Base-by-base conservation (phyloP, 2,888 invertebrate species). In the Opisthograptis luteolata region DNA sequence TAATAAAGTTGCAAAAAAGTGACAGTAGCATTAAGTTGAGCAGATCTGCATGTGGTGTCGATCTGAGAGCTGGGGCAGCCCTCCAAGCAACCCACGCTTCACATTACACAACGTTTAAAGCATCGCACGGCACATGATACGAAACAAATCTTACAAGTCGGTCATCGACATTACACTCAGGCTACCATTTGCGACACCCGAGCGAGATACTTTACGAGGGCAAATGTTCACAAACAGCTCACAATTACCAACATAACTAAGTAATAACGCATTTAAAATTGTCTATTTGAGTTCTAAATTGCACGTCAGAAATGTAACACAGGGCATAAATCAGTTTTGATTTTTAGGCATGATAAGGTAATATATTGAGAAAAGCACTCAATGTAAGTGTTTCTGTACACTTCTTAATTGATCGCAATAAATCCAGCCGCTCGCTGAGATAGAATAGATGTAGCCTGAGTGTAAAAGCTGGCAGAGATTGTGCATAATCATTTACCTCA, bases 1-100 rank as follows among this genome's bases (percentile, higher is more conserved):
- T 87, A 89, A 88, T 86, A 85, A 78, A 79, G 70, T 84, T 84
- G 87, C 87, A 84, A 85, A 79, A 79, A 70, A 82, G 81, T 81
- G 81, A 81, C 73, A 72, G 79, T 83, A 82, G 81, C 77, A 71
- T 73, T 71, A 62, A 75, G 64, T 85, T 81, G 85, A 84, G 84
- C 84, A 80, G 76, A 67, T 69, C 68, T 49, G 55, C 45, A 25
- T 20, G 43, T 42, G 46, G 32, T 39, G 36, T 49, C 42, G 44
- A 41, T 36, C 39, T 52, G 49, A 32, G 45, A 55, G 50, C 64
- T n/a, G n/a, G n/a, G n/a, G 56, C 54, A 51, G 67, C 70, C 64
- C 61, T 25, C 64, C 58, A 70, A 76, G 72, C 79, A 62, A 68
- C 69, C 72, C 67, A 64, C 70, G 66, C 62, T 66, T 65, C 69